Percentiles rank a stretch among this genome's conserved stretches.
phyloP scores from a whole-genome alignment of 2,113 vertebrate genomes.

The Pomatostomus ruficeps region DNA sequence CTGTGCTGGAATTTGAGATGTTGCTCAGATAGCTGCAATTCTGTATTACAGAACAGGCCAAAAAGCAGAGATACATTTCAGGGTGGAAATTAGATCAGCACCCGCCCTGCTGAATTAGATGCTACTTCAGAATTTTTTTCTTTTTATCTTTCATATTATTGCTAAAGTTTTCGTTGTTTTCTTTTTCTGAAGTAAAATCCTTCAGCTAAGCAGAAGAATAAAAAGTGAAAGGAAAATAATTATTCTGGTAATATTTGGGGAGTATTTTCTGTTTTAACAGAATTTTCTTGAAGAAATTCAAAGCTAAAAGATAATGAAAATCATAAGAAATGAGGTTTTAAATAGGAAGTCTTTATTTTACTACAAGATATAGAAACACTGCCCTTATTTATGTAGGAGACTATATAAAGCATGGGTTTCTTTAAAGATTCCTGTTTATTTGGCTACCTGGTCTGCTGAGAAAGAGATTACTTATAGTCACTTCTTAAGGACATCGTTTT shows the following conservation, averaged over 20 bases:
- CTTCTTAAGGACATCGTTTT: not conserved
- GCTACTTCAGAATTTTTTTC: not conserved
- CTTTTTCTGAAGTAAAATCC: not conserved
- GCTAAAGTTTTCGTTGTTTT: not conserved
- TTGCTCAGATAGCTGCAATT: not conserved
- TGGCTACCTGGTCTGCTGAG: not conserved
- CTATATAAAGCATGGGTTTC: not conserved
- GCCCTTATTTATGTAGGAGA: not conserved
- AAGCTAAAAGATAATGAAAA: not conserved
- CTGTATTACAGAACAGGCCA: not conserved
- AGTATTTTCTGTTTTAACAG: not conserved
- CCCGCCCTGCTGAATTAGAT: not conserved
- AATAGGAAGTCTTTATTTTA: not conserved
- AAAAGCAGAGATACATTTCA: not conserved
- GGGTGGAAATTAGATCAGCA: not conserved
- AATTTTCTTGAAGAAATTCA: not conserved
- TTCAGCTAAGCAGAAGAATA: not conserved
- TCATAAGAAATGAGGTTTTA: not conserved
- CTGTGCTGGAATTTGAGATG: not conserved
- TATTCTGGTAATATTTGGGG: not conserved
- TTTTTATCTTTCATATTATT: not conserved
- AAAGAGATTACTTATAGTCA: not conserved
- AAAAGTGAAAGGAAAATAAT: not conserved
- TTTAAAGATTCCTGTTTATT: not conserved
- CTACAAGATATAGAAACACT: not conserved